phyloP scores from a whole-genome alignment of 2,113 vertebrate genomes.

The Lepisosteus osseus region DNA sequence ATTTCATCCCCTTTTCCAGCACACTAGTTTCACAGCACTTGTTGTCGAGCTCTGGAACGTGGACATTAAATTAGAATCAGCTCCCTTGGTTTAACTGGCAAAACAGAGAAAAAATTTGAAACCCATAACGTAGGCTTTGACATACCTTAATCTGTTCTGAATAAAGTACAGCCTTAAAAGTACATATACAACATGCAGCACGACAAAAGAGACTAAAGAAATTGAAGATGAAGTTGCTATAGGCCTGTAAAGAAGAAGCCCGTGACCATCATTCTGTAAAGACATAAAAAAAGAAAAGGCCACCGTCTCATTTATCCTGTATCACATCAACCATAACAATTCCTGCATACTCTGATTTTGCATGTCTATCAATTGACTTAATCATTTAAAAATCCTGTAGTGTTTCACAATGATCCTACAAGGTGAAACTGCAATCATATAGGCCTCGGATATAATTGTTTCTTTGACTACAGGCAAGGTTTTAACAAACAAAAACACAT shows the following conservation, averaged over 20 bases:
- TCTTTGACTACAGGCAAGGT: too few relatives aligned
- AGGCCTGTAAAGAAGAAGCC: not conserved
- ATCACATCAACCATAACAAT: too few relatives aligned
- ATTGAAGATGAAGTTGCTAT: not conserved
- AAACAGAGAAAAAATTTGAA: slow-evolving; percentile 61
- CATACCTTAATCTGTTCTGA: slow-evolving; percentile 60
- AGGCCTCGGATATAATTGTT: too few relatives aligned
- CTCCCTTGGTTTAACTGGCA: slow-evolving; percentile 67
- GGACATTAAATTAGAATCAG: slow-evolving; percentile 56
- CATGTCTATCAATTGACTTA: too few relatives aligned
- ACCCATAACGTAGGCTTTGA: slow-evolving; percentile 54
- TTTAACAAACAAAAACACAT: too few relatives aligned
- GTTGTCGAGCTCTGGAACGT: slow-evolving; percentile 49
- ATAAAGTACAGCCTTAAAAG: slow-evolving; percentile 45
- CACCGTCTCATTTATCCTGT: too few relatives aligned
- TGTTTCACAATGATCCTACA: too few relatives aligned
- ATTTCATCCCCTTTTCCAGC: slow-evolving; percentile 14
- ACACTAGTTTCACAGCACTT: slow-evolving; percentile 33
- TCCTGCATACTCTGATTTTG: too few relatives aligned
- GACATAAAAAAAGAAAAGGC: too few relatives aligned
- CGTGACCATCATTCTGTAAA: too few relatives aligned
- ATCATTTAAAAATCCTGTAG: too few relatives aligned
- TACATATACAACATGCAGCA: not conserved
- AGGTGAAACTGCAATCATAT: too few relatives aligned
- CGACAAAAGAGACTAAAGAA: not conserved